These are phyloP conservation scores for Bombylius discolor DNA, from an alignment of 2,888 invertebrate species.

Conservation along the genomic window DNA sequence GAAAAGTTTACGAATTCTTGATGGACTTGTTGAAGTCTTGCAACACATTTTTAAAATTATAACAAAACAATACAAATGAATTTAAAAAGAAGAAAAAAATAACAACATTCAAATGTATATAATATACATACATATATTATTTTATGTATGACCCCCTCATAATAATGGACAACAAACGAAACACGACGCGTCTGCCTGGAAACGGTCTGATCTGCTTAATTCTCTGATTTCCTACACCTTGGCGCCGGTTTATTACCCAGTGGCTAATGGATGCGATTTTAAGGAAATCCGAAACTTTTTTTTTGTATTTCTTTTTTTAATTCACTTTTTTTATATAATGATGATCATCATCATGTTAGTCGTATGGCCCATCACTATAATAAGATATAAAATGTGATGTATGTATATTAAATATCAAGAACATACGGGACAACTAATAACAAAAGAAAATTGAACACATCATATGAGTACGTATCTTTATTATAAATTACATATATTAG, in stretches of 20 bases:
- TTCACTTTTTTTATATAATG: too few relatives aligned
- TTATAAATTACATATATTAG: too few relatives aligned
- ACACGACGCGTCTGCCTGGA: background rate
- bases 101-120: too few relatives aligned
- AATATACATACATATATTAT: background rate
- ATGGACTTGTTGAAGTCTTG: too few relatives aligned
- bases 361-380: background rate
- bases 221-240: conserved; percentile 6
- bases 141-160: background rate
- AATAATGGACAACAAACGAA: background rate
- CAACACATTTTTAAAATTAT: too few relatives aligned
- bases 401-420: too few relatives aligned
- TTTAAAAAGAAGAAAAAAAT: too few relatives aligned
- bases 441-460: too few relatives aligned
- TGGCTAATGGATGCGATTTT: conserved; percentile 8
- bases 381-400: background rate
- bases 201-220: conserved; percentile 1
- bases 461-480: too few relatives aligned
- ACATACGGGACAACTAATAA: too few relatives aligned
- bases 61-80: too few relatives aligned
- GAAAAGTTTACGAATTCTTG: too few relatives aligned
- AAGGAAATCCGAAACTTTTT: conserved; percentile 2
- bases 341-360: background rate
- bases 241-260: conserved; percentile 10
- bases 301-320: background rate